Base-by-base conservation (phyloP, 2,113 vertebrate genomes). In the Microtus richardsoni region DNA sequence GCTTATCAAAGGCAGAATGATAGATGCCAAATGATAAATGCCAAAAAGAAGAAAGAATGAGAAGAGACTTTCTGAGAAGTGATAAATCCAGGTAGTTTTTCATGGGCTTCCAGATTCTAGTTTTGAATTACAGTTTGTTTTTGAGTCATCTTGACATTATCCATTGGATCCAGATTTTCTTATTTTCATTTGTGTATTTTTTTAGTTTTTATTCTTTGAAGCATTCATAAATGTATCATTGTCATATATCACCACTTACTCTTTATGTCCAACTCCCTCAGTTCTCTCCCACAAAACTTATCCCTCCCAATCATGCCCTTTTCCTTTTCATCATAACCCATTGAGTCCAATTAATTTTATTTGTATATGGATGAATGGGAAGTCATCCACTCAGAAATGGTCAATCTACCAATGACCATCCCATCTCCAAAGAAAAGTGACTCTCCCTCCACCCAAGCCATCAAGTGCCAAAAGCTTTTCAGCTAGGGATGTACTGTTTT, bases 41-140 rank as follows among this genome's bases (percentile, higher is more conserved):
- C 54, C 54, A 47, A n/a, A n/a, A 12, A 41, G 2, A 17, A 80
- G 7, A 91, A 47, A 58, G 5, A 26, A 24, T 62, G 44, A 77
- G 5, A 84, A 84, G n/a, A 54, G 86, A 68, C 47, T 87, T 87
- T 54, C 26, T 75, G 16, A 39, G 3, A 97, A 84, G 68, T 97
- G 94, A 74, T 91, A 91, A 93, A 58, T 58, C 74, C 89, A 68
- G 2, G 12, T 92, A 71, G 9, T 89, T 73, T 97, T 96, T 90
- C 62, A 85, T 85, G 49, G 49, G 78, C 78, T 83, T 60, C 91
- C 47, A 88, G 60, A 84, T 9, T 97, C 95, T 80, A 73, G n/a
- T 41, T 89, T 91, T 87, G 88, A 94, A 97, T 97, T 94, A 80
- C 87, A 97, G 96, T 91, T 92, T 95, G 87, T 91, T 88, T 89